Evolutionary conservation across 2,797 vertebrate species (phyloP).

Genomic region (Erithacus rubecula): DNA sequence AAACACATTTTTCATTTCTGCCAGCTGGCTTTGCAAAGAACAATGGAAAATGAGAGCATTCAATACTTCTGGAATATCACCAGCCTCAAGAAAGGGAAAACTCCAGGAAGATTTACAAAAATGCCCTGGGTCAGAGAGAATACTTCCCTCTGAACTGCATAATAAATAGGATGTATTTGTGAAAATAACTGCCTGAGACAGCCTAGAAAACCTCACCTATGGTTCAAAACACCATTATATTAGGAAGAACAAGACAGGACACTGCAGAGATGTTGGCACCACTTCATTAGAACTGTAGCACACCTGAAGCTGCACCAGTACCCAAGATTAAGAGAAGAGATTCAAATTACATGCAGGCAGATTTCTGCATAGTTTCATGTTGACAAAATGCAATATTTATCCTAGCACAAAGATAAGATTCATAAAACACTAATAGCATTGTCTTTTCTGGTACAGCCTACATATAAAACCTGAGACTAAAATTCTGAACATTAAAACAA

Average conservation of each 20-base stretch:
- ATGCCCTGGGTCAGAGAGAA: neutral
- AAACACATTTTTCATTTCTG: neutral
- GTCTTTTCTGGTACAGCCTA: neutral
- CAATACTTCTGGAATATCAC: accelerated
- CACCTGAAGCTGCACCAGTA: neutral
- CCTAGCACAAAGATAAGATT: neutral
- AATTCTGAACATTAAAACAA: neutral
- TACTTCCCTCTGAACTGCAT: neutral
- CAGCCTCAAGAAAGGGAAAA: neutral
- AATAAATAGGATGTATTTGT: neutral
- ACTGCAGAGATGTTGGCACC: neutral
- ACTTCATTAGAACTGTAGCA: neutral
- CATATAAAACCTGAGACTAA: neutral
- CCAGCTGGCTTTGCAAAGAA: neutral
- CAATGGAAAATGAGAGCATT: neutral
- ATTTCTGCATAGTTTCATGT: neutral
- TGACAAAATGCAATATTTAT: neutral
- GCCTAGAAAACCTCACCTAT: neutral
- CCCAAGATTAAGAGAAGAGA: neutral
- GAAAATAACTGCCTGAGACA: neutral
- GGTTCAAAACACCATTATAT: neutral
- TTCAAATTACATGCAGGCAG: neutral
- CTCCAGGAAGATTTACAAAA: neutral
- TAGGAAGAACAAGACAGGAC: neutral
- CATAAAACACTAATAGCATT: neutral